Evolutionary conservation across 2,113 vertebrate genomes (phyloP).

Genomic region (Stigmatopora nigra): DNA sequence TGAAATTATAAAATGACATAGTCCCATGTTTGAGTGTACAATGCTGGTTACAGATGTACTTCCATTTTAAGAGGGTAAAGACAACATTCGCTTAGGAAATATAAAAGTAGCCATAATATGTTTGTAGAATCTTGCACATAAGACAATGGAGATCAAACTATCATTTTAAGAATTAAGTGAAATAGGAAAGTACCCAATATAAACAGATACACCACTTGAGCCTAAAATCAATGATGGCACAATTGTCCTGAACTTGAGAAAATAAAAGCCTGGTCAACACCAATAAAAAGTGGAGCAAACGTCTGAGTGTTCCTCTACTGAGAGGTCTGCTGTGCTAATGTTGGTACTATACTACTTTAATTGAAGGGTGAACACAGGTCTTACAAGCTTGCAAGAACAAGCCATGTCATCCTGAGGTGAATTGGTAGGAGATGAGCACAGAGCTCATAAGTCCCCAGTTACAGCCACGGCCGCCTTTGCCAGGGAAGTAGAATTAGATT

Average conservation of each 20-base stretch:
- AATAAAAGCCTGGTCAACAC: constrained; percentile 38
- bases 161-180: constrained; percentile 7
- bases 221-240: constrained; percentile 45
- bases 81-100: too few relatives aligned
- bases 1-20: too few relatives aligned
- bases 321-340: constrained; percentile 21
- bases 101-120: too few relatives aligned
- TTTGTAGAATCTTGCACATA: neutral
- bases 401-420: constrained; percentile 31
- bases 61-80: too few relatives aligned
- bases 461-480: constrained; percentile 12
- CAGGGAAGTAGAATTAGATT: constrained; percentile 29
- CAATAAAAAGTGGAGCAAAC: neutral
- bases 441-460: constrained; percentile 19
- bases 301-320: constrained; percentile 9
- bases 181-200: constrained; percentile 36
- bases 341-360: constrained; percentile 24
- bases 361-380: constrained; percentile 32
- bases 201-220: constrained; percentile 47
- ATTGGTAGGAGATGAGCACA: constrained; percentile 24
- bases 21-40: too few relatives aligned
- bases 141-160: neutral
- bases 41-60: too few relatives aligned
- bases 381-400: constrained; percentile 36
- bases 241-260: constrained; percentile 48